These are phyloP conservation scores for Xenus cinereus DNA, from an alignment of 2,113 vertebrate genomes.

Conservation along the genomic window DNA sequence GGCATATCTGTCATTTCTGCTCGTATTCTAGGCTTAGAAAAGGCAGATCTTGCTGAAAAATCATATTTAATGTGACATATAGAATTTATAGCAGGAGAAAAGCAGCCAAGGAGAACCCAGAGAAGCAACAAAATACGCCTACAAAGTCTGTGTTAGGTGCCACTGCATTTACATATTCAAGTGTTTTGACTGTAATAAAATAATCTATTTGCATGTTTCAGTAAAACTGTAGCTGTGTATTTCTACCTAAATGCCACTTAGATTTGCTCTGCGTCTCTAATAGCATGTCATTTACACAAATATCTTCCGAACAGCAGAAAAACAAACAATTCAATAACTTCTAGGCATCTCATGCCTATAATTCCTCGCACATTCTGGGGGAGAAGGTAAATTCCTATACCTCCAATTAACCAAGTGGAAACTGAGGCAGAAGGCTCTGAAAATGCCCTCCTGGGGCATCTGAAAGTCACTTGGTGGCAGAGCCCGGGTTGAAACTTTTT, in stretches of 20 bases:
- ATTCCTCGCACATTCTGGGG: not conserved
- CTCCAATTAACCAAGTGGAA: not conserved
- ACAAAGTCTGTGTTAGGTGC: not conserved
- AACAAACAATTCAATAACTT: not conserved
- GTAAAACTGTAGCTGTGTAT: not conserved
- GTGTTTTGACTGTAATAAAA: conserved; percentile 34
- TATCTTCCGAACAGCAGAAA: not conserved
- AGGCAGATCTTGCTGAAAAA: not conserved
- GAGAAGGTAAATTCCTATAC: not conserved
- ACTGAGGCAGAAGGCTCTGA: not conserved
- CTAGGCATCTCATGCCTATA: not conserved
- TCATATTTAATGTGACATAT: not conserved
- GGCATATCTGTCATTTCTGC: not conserved
- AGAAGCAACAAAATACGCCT: not conserved
- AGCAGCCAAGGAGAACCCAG: not conserved
- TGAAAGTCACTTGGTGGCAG: not conserved
- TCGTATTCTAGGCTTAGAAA: not conserved
- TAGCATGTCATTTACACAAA: not conserved
- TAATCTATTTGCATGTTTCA: not conserved
- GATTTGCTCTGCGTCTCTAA: not conserved
- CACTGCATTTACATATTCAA: not conserved
- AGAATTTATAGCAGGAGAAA: conserved; percentile 12
- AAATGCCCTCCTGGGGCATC: fast-evolving
- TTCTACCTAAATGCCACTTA: not conserved
- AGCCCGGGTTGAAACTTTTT: not conserved